These are phyloP conservation scores for Colossoma macropomum DNA, from an alignment of 2,113 vertebrate species.

Conservation along the genomic window DNA sequence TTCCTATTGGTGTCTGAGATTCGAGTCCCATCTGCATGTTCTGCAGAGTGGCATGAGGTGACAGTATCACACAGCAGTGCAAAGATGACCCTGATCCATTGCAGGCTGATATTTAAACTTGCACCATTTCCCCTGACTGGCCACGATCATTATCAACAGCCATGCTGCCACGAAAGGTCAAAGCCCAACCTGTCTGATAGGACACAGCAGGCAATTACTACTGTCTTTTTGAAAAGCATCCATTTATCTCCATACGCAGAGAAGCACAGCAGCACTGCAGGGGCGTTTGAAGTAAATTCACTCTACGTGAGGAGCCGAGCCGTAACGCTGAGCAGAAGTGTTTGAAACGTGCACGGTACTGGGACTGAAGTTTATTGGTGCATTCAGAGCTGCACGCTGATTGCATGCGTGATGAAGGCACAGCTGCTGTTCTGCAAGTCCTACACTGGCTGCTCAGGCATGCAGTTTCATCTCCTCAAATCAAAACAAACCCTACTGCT, in stretches of 20 bases:
- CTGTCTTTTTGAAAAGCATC: conserved; percentile 4
- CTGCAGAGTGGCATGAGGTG: not conserved
- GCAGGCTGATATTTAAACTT: conserved; percentile 15
- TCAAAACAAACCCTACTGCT: not conserved
- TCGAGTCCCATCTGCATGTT: not conserved
- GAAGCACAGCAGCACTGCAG: not conserved
- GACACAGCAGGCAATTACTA: conserved; percentile 18
- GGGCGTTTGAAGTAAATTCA: not conserved
- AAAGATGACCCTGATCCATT: conserved; percentile 9
- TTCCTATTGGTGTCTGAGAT: not conserved
- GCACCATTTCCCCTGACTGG: not conserved
- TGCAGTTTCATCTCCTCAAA: not conserved
- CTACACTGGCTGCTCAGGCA: not conserved
- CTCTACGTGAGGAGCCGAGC: not conserved
- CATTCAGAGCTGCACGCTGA: not conserved
- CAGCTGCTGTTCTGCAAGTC: not conserved
- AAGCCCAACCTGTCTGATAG: conserved; percentile 37
- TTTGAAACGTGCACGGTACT: not conserved
- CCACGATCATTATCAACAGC: conserved; percentile 6
- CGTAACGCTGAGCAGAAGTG: not conserved
- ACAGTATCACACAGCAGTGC: conserved; percentile 24
- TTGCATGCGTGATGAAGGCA: not conserved
- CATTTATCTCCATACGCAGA: conserved; percentile 20
- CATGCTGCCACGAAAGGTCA: conserved; percentile 24
- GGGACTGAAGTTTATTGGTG: not conserved